Conservation (phyloP, 2,113 vertebrate genomes). For the Antechinus stuartii region DNA sequence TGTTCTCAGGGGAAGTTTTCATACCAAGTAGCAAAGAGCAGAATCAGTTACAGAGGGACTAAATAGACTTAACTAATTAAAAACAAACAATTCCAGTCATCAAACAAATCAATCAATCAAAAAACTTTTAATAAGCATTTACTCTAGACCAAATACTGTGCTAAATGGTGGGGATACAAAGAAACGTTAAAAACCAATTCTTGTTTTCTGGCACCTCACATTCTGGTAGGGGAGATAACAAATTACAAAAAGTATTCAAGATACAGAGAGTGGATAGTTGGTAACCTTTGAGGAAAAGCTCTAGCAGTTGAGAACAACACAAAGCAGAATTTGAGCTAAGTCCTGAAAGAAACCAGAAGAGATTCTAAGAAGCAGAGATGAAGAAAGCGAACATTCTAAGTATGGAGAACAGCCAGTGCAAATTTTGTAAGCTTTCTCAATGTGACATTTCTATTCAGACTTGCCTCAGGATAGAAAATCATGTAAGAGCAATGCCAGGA, state of each 20-base stretch:
- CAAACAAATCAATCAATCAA: conserved; percentile 49
- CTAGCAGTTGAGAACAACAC: not conserved
- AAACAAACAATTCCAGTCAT: conserved; percentile 15
- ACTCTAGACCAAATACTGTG: not conserved
- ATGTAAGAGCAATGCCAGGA: conserved; percentile 41
- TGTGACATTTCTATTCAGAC: conserved; percentile 30
- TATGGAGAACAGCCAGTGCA: not conserved
- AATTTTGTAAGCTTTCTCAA: not conserved
- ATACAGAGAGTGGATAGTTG: too few relatives aligned
- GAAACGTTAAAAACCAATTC: not conserved
- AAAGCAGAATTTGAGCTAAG: not conserved
- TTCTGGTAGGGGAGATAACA: not conserved
- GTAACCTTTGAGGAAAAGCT: not conserved
- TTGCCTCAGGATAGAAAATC: conserved; percentile 20
- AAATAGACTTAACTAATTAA: conserved; percentile 32
- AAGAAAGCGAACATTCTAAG: not conserved
- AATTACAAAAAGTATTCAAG: not conserved
- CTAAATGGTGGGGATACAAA: not conserved
- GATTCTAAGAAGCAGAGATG: not conserved
- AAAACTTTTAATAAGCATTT: conserved; percentile 8
- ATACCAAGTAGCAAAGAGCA: not conserved
- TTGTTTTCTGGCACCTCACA: not conserved
- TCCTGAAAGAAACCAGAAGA: not conserved
- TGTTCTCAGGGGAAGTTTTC: not conserved
- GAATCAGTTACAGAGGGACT: not conserved